Evolutionary conservation across 2,797 vertebrate genomes (phyloP), one percentile per base, ranked within the genome.

Genomic region (Acanthopagrus latus): DNA sequence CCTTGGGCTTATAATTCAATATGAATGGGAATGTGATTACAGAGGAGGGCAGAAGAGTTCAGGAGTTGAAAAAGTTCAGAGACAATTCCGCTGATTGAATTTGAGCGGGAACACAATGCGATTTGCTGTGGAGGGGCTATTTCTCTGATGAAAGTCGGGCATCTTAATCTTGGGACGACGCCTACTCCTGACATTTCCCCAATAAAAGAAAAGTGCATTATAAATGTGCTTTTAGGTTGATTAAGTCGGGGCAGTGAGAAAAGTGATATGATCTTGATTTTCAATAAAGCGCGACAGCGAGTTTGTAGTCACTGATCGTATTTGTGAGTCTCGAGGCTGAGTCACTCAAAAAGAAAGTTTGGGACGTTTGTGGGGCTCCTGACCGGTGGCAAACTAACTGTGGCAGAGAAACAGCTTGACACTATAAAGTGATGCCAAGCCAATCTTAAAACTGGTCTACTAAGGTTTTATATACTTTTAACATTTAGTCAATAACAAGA

Each of bases 161-260:
- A 55, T 86, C 86, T 81, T 84, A 84, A 91, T 91, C 90, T 84
- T 41, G 73, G 74, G 62, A 68, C 70, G 38, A 73, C 54, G 71
- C 80, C 80, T 18, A 47, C 84, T 51, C 80, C 33, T 86, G 88
- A 89, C 82, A 27, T 84, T 91, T 87, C 80, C 78, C 74, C 90
- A 83, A 80, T 89, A 84, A 76, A 82, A 82, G 67, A 82, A 90
- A 91, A 86, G 83, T 63, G 81, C 74, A 70, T 91, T 87, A 87
- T 73, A 83, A 90, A 91, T 87, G 86, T 86, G 93, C 92, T 94
- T 86, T 94, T 87, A 94, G 79, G 82, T 62, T 89, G 92, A 94
- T 93, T 87, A 72, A 81, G 85, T 78, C 71, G 33, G 13, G 68
- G 66, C 71, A 1, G 46, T 0, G 55, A 52, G 80, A 59, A 69